Base-by-base conservation (phyloP, 2,888 invertebrate species). In the Coleophora deauratella region DNA sequence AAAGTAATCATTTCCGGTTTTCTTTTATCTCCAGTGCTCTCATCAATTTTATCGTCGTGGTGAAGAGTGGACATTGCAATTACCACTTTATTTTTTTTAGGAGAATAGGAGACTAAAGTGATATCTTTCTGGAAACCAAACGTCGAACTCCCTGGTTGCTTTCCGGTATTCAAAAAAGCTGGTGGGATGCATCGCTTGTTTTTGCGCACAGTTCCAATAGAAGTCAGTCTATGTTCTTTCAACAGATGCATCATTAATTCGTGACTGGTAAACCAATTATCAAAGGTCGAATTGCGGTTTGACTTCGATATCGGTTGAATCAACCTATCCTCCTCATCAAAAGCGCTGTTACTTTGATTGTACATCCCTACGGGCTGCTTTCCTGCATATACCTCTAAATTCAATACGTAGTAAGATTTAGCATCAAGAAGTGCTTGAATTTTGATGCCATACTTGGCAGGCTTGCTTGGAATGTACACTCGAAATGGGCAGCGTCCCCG, bases 51-150 rank as follows among this genome's bases (percentile, higher is more conserved):
- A 32, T 51, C 42, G 41, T 57, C 54, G 45, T 56, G 52, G 46
- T 65, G 59, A 33, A 62, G 33, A 10, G 49, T 51, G 36, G 62
- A 65, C 45, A 66, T 37, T 30, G 56, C 40, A 31, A 60, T 14
- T 27, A 65, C 57, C 44, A 55, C 51, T 48, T 63, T 62, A 34
- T 51, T 50, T 47, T 49, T 49, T 43, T 57, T 59, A 36, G 62
- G 55, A 11, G 56, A 49, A 42, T 61, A 60, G 32, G 60, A 66
- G 35, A 65, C 50, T 8, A 57, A 14, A 12, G 56, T 51, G 11
- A 46, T 43, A 37, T 52, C 49, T 44, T 56, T 50, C 44, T 50
- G 45, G 44, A 31, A 37, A 30, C 37, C 45, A 36, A 43, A 45
- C 40, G 37, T 34, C 30, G 44, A 38, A 37, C 35, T 43, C 40